phyloP scores from a whole-genome alignment of 37 sponge, comb jelly and placozoan species.

The Beroe ovata region DNA sequence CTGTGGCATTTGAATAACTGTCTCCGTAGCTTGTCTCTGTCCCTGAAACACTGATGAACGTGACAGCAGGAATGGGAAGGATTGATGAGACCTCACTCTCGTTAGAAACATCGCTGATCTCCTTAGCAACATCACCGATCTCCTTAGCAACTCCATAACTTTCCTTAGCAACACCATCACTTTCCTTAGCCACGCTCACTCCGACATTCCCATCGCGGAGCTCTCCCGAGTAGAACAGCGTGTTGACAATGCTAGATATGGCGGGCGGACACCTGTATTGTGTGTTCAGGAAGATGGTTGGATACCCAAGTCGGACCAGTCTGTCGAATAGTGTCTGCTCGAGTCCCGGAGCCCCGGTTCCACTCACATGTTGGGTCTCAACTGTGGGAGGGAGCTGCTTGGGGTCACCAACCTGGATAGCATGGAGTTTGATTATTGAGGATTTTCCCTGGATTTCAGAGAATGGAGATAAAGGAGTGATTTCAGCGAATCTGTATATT shows the following conservation, averaged over 20 bases:
- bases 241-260: slow-evolving; percentile 18
- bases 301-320: slow-evolving; percentile 25
- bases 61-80: slow-evolving; percentile 35
- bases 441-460: neutral
- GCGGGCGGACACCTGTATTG: slow-evolving; percentile 46
- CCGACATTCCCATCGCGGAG: neutral
- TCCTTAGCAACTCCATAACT: neutral
- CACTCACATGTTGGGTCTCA: slow-evolving; percentile 2
- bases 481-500: too few relatives aligned
- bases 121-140: neutral
- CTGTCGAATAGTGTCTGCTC: slow-evolving; percentile 52
- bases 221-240: slow-evolving; percentile 13
- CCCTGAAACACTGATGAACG: slow-evolving; percentile 19
- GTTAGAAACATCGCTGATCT: neutral
- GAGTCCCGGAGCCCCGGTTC: neutral
- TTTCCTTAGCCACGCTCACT: neutral
- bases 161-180: neutral
- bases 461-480: too few relatives aligned
- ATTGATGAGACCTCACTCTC: neutral
- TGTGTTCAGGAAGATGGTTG: slow-evolving; percentile 19
- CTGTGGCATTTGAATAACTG: slow-evolving; percentile 40
- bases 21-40: slow-evolving; percentile 26
- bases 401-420: slow-evolving; percentile 88
- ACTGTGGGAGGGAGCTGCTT: slow-evolving; percentile 81
- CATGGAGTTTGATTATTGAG: neutral